Conservation (phyloP, 2,888 invertebrate genomes). For the Keiferia lycopersicella region DNA sequence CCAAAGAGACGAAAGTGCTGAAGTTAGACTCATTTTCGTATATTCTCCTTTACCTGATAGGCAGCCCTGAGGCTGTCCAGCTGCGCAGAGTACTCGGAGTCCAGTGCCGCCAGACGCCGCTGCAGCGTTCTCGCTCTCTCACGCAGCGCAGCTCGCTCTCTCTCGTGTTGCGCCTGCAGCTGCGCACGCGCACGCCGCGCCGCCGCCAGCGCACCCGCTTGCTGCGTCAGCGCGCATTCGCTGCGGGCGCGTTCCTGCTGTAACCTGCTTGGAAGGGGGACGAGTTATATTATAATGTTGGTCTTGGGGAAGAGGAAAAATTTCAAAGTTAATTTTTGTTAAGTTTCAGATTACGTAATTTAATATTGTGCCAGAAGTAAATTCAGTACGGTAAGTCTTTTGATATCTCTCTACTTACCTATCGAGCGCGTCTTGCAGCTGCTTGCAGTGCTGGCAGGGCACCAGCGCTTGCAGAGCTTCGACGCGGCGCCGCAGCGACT, state of each 20-base stretch:
- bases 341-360: no score
- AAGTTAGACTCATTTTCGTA: no score
- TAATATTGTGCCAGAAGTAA: not conserved
- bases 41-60: constrained; percentile 85
- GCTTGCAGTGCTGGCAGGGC: constrained; percentile 77
- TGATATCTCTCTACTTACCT: constrained; percentile 50
- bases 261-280: constrained; percentile 45
- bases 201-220: constrained; percentile 69
- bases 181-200: constrained; percentile 71
- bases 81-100: constrained; percentile 92
- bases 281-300: not conserved
- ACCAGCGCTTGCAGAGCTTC: constrained; percentile 75
- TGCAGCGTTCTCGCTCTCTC: constrained; percentile 88
- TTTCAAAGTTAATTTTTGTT: no score
- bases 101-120: constrained; percentile 86
- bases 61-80: constrained; percentile 89
- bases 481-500: constrained; percentile 70
- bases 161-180: constrained; percentile 75
- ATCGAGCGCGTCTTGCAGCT: constrained; percentile 78
- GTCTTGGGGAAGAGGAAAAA: not conserved
- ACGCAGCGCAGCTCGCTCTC: constrained; percentile 82
- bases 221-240: constrained; percentile 67
- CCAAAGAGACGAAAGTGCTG: no score
- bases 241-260: constrained; percentile 66
- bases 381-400: not conserved